Percentiles rank a stretch among this genome's conserved stretches.
phyloP scores from a whole-genome alignment of 2,888 invertebrate genomes.

The Hypercompe scribonia region DNA sequence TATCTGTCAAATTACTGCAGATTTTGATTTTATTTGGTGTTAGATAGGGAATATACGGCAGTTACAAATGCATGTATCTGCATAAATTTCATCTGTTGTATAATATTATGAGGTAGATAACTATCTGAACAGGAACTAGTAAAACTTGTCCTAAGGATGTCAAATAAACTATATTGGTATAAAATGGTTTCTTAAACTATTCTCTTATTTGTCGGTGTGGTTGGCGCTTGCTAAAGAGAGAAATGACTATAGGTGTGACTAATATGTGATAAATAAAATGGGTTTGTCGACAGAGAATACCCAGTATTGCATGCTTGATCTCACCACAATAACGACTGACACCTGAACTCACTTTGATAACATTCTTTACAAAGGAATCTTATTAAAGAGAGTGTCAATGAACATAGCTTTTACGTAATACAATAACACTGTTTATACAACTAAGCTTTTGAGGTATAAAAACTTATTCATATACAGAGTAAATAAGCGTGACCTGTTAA shows the following conservation, averaged over 20 bases:
- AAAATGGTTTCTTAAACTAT: not conserved
- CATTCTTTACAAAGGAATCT: not conserved
- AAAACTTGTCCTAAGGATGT: too few species aligned
- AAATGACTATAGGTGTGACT: not conserved
- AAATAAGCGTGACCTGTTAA: not conserved
- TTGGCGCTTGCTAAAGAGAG: not conserved
- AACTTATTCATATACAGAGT: slow-evolving; percentile 7
- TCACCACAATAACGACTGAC: not conserved
- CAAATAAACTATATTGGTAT: too few species aligned
- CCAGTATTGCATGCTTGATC: not conserved
- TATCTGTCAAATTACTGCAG: too few species aligned
- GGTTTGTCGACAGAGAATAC: too few species aligned
- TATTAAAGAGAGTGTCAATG: not conserved
- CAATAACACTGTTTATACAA: not conserved
- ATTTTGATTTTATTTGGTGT: too few species aligned
- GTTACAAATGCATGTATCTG: too few species aligned
- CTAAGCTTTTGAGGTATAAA: slow-evolving; percentile 1
- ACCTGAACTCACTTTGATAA: not conserved
- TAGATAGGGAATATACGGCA: too few species aligned
- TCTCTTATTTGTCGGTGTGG: not conserved
- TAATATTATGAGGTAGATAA: too few species aligned
- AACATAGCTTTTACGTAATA: not conserved
- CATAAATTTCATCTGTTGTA: too few species aligned
- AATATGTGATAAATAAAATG: too few species aligned
- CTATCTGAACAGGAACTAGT: too few species aligned